These are phyloP conservation scores for Corythaixoides concolor DNA, from an alignment of 2,113 vertebrate genomes.

Conservation along the genomic window DNA sequence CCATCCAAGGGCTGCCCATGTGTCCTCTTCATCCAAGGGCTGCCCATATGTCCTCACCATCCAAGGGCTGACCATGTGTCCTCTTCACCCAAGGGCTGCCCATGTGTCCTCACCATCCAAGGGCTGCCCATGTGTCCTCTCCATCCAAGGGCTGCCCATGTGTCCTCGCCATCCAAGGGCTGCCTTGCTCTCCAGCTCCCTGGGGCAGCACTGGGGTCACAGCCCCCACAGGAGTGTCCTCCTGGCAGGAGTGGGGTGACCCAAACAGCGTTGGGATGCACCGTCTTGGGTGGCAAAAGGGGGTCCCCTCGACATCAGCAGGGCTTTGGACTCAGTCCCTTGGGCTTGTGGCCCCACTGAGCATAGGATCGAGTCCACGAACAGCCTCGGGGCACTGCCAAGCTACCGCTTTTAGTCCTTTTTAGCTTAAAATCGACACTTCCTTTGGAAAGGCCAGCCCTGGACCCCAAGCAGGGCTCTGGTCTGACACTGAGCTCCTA, in stretches of 20 bases:
- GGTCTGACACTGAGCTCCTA: background rate
- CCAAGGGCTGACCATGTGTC: background rate
- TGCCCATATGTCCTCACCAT: background rate
- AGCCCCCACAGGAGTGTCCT: background rate
- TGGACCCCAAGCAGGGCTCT: background rate
- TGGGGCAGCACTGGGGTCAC: background rate
- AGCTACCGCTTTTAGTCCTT: background rate
- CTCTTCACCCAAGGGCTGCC: background rate
- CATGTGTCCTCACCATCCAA: background rate
- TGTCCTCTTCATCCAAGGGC: background rate
- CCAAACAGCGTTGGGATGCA: background rate
- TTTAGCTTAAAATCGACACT: background rate
- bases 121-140: background rate
- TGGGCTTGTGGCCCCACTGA: background rate
- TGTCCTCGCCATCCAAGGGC: background rate
- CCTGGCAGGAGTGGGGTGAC: background rate
- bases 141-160: background rate
- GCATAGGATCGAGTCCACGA: background rate
- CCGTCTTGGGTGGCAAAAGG: fast-evolving
- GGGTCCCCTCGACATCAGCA: background rate
- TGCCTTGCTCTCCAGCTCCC: background rate
- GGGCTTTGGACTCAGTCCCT: background rate
- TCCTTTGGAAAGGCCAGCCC: background rate
- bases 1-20: background rate
- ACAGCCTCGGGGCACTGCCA: background rate